Evolutionary conservation across 2,888 invertebrate genomes (phyloP).

Genomic region (Dolomedes plantarius): DNA sequence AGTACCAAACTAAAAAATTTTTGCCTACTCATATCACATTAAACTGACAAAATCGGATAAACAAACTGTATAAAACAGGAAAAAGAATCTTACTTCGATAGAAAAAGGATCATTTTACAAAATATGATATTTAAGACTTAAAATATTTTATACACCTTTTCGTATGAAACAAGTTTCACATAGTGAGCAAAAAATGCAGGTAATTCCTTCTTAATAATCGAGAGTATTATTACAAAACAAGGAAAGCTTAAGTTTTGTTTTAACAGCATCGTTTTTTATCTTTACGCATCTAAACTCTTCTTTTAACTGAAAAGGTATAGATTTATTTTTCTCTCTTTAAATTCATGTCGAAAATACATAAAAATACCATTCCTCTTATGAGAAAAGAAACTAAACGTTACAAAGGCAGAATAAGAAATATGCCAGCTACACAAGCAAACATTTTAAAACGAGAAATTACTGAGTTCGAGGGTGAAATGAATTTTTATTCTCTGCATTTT

Average conservation of each 20-base stretch:
- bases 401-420: constrained; percentile 2
- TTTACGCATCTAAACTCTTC: constrained; percentile 18
- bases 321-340: constrained; percentile 23
- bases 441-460: constrained; percentile 35
- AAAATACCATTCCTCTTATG: background rate
- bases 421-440: constrained; percentile 8
- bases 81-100: too few relatives aligned
- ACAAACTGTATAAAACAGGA: too few relatives aligned
- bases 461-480: constrained; percentile 17
- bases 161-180: too few relatives aligned
- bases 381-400: background rate
- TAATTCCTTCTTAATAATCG: too few relatives aligned
- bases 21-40: too few relatives aligned
- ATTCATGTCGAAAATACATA: constrained; percentile 23
- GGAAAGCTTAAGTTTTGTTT: constrained; percentile 1
- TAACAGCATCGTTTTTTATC: background rate
- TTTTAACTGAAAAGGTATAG: constrained; percentile 30
- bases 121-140: too few relatives aligned
- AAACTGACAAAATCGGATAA: too few relatives aligned
- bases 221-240: too few relatives aligned
- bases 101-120: too few relatives aligned
- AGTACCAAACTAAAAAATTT: too few relatives aligned
- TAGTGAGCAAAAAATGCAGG: too few relatives aligned
- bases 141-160: too few relatives aligned
- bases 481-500: background rate